Conservation (phyloP, 1,140 invertebrate species). For the Trachymyrmex septentrionalis region DNA sequence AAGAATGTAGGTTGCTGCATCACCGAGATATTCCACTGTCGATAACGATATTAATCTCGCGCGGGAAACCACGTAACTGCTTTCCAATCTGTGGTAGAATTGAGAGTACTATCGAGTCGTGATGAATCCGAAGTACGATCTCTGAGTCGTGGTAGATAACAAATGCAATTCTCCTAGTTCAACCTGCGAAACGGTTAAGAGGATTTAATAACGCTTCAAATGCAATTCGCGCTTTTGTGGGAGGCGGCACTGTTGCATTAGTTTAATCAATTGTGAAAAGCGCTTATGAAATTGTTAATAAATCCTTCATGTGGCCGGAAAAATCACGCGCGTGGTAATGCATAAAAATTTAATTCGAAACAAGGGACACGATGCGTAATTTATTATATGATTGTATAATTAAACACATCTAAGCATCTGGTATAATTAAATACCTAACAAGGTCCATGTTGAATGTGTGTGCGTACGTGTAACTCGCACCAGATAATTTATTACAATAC, state of each 20-base stretch:
- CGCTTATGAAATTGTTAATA: slow-evolving; percentile 57
- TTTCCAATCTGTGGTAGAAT: slow-evolving; percentile 25
- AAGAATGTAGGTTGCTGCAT: neutral
- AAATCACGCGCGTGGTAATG: neutral
- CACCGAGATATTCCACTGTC: slow-evolving; percentile 33
- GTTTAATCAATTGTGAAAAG: slow-evolving; percentile 59
- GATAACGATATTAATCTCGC: slow-evolving; percentile 62
- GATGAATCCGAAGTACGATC: neutral
- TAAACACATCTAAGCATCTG: slow-evolving; percentile 16
- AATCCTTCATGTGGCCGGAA: slow-evolving; percentile 31
- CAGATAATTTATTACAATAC: slow-evolving; percentile 31
- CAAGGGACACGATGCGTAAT: slow-evolving; percentile 3
- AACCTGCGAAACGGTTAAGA: slow-evolving; percentile 27
- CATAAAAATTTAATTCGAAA: slow-evolving; percentile 21
- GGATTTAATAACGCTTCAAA: slow-evolving; percentile 71
- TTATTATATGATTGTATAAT: slow-evolving; percentile 22
- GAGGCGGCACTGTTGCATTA: neutral
- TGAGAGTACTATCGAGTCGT: slow-evolving; percentile 9
- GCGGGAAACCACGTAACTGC: slow-evolving; percentile 24
- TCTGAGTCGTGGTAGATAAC: slow-evolving; percentile 49
- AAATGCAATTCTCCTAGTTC: slow-evolving; percentile 42
- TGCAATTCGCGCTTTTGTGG: neutral
- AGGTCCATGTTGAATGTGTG: neutral
- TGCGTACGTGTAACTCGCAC: neutral
- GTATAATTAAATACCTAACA: slow-evolving; percentile 27